Conservation (phyloP, 1,140 invertebrate species). For the Diploscapter pachys region DNA sequence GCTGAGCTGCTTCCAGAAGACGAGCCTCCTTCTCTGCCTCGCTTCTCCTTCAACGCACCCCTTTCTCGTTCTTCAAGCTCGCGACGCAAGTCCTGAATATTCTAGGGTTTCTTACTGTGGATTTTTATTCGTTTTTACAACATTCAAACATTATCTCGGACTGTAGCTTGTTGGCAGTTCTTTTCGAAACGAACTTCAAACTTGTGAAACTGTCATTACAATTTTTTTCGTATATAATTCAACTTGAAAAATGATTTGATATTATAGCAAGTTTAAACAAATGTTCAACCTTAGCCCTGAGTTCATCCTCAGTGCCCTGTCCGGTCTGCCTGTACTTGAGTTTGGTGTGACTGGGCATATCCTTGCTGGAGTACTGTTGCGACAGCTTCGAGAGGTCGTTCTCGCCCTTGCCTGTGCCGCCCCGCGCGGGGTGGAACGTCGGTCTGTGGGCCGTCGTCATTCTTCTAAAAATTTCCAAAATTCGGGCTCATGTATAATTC, state of each 20-base stretch:
- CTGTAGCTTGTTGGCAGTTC: not conserved
- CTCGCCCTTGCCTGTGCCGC: slow-evolving; percentile 73
- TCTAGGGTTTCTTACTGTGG: too few relatives aligned
- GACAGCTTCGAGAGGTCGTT: slow-evolving; percentile 94
- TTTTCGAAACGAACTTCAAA: not conserved
- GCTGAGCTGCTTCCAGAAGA: not conserved
- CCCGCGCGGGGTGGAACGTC: slow-evolving; percentile 89
- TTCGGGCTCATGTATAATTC: too few relatives aligned
- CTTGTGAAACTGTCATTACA: too few relatives aligned
- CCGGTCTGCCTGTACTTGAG: slow-evolving; percentile 96
- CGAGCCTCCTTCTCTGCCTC: slow-evolving; percentile 22
- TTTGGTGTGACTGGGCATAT: slow-evolving; percentile 92
- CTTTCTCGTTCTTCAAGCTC: slow-evolving; percentile 89
- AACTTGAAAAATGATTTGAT: not conserved
- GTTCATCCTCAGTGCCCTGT: slow-evolving; percentile 84
- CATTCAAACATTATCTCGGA: too few relatives aligned
- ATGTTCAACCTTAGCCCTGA: slow-evolving; percentile 64
- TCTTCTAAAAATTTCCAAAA: too few relatives aligned
- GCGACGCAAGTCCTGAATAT: slow-evolving; percentile 79
- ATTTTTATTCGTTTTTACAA: too few relatives aligned
- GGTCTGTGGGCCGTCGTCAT: slow-evolving; percentile 98
- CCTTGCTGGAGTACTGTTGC: slow-evolving; percentile 94
- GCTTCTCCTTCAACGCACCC: slow-evolving; percentile 39
- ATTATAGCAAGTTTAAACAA: not conserved
- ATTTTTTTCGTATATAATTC: too few relatives aligned